A percentile compares a stretch with the other conserved stretches of the same genome.
These are phyloP conservation scores for Mormoops blainvillei DNA, from an alignment of 2,113 vertebrate genomes.

Conservation along the genomic window DNA sequence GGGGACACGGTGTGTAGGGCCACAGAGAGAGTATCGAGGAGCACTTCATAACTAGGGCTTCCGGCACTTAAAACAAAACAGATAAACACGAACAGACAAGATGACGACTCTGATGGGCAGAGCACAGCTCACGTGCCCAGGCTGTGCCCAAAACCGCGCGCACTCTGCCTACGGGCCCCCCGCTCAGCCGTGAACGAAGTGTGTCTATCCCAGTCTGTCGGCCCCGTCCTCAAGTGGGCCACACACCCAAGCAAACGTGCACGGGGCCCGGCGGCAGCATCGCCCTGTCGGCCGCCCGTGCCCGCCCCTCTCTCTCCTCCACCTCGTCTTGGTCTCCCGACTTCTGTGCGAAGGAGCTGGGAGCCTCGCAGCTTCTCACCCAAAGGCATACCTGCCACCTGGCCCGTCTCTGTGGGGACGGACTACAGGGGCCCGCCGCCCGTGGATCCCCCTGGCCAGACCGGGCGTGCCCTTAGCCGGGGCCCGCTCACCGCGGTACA, in stretches of 20 bases:
- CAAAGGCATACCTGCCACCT: not conserved
- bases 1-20: too few relatives aligned
- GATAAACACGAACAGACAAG: too few relatives aligned
- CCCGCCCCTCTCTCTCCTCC: not conserved
- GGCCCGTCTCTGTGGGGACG: not conserved
- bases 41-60: too few relatives aligned
- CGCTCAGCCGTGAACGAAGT: fast-evolving
- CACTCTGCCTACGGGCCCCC: not conserved
- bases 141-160: too few relatives aligned
- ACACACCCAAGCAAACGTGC: not conserved
- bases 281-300: fast-evolving
- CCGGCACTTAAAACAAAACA: too few relatives aligned
- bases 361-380: not conserved
- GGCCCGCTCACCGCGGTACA: too few relatives aligned
- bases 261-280: fast-evolving
- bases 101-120: too few relatives aligned
- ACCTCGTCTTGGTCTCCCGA: not conserved
- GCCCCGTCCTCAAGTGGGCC: not conserved
- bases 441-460: fast-evolving
- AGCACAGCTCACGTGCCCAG: too few relatives aligned
- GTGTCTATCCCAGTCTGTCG: fast-evolving
- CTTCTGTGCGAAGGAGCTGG: not conserved
- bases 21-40: too few relatives aligned
- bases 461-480: not conserved
- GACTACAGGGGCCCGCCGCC: not conserved